A percentile compares a stretch with the other conserved stretches of the same genome.
Conservation (phyloP, 2,113 vertebrate species). For the Helogale parvula region DNA sequence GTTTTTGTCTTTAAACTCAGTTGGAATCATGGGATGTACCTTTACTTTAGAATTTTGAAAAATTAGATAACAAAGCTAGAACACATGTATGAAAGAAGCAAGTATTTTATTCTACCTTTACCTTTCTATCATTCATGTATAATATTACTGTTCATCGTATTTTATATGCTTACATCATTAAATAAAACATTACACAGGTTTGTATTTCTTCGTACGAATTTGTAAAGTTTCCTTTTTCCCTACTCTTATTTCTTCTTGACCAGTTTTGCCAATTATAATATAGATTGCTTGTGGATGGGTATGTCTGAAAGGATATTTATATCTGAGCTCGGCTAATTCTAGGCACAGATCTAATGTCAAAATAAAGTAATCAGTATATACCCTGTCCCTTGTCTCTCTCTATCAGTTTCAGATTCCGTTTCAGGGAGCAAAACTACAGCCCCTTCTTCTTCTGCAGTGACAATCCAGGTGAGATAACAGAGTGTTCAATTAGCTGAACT, state of each 20-base stretch:
- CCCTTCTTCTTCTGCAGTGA: conserved; percentile 61
- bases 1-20: conserved; percentile 11
- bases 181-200: conserved; percentile 29
- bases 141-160: background rate
- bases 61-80: background rate
- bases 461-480: conserved; percentile 68
- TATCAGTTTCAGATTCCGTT: conserved; percentile 60
- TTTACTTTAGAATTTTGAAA: conserved; percentile 6
- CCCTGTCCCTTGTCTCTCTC: conserved; percentile 39
- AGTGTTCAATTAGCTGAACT: conserved; percentile 81
- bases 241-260: conserved; percentile 39
- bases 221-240: conserved; percentile 30
- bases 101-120: background rate
- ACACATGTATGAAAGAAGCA: background rate
- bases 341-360: conserved; percentile 64
- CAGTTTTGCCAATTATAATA: conserved; percentile 40
- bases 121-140: background rate
- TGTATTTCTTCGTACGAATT: conserved; percentile 53
- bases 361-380: conserved; percentile 68
- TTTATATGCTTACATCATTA: background rate
- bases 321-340: conserved; percentile 56
- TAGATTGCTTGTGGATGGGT: conserved; percentile 47
- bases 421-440: conserved; percentile 59
- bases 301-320: conserved; percentile 58
- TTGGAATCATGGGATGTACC: background rate